Percentiles rank a stretch among this genome's conserved stretches.
These are phyloP conservation scores for Anneissia japonica DNA, from an alignment of 35 echinoderm and acorn worm genomes.

Conservation along the genomic window DNA sequence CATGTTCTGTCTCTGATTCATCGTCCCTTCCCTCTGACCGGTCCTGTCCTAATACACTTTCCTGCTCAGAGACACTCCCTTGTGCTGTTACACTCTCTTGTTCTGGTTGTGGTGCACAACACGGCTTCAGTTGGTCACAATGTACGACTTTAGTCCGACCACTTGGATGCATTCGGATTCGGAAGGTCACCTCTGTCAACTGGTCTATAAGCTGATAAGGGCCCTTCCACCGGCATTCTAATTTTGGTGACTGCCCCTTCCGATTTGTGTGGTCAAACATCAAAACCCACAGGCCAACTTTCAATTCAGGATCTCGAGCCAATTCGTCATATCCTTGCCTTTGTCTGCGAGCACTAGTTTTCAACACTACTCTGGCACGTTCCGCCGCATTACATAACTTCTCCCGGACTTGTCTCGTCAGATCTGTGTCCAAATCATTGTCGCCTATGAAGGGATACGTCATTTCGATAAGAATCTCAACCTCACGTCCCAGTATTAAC, in stretches of 20 bases:
- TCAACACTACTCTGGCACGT: background rate
- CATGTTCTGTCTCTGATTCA: too few species aligned
- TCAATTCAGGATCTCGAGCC: background rate
- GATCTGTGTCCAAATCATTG: background rate
- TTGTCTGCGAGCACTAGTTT: background rate
- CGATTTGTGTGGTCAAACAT: conserved; percentile 5
- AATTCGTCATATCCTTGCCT: conserved; percentile 19
- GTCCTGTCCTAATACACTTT: too few species aligned
- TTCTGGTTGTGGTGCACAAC: too few species aligned
- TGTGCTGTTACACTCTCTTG: too few species aligned
- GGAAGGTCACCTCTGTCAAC: conserved; percentile 13
- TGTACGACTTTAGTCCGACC: conserved; percentile 24
- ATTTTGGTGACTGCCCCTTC: conserved; percentile 15
- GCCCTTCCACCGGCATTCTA: conserved; percentile 26
- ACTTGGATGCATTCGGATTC: conserved; percentile 4
- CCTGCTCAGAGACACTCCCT: too few species aligned
- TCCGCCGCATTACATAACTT: background rate
- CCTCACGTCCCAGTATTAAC: conserved; percentile 39
- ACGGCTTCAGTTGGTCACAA: conserved; percentile 26
- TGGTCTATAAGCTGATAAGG: conserved; percentile 24
- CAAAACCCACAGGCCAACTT: conserved; percentile 21
- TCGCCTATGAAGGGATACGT: background rate
- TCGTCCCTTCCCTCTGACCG: too few species aligned
- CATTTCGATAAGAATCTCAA: background rate
- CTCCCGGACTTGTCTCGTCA: background rate